Evolutionary conservation across 92 coral and sea anemone species (phyloP), one percentile per base, ranked within the genome.

Genomic region (Zoanthus solanderi): DNA sequence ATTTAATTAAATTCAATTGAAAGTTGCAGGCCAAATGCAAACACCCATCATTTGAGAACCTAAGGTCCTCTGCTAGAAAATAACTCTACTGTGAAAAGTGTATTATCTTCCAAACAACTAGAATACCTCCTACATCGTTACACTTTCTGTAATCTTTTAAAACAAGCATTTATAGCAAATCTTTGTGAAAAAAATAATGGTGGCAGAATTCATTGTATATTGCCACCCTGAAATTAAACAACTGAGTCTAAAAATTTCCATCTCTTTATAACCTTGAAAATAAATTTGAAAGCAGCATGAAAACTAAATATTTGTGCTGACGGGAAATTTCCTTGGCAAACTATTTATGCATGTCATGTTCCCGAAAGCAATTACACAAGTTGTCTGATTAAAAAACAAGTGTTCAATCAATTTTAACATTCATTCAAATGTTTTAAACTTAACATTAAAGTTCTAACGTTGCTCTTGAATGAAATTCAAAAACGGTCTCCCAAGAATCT

Each of bases 1-100:
- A 91, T 88, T 91, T 93, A 90, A 95, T 93, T 93, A 91, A 86
- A 93, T 89, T 89, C 93, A 91, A 93, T 94, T 87, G 95, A 93
- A 87, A 85, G 83, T 84, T 93, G 88, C 84, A 79, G 72, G 77
- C 87, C 83, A n/a, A 81, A 65, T 67, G 85, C 75, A 81, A 81
- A 66, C 75, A 67, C 28, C 75, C 42, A 66, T 81, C 65, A 81
- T 81, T 75, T 45, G 47, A 88, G 66, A 65, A 66, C 84, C 94
- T 71, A 79, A 74, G 56, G 72, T 71, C 53, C 47, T 57, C 78
- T 88, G 87, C 87, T 89, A 82, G 85, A 83, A 91, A 91, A 89
- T 81, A 89, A 82, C 78, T 77, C 72, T 87, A 90, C 92, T 88
- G 88, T 90, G 84, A 85, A 34, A 88, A 88, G 83, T 81, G 83